Evolutionary conservation across 2,113 vertebrate genomes (phyloP), one percentile per base, ranked within the genome.

Genomic region (Corythornis vintsioides): DNA sequence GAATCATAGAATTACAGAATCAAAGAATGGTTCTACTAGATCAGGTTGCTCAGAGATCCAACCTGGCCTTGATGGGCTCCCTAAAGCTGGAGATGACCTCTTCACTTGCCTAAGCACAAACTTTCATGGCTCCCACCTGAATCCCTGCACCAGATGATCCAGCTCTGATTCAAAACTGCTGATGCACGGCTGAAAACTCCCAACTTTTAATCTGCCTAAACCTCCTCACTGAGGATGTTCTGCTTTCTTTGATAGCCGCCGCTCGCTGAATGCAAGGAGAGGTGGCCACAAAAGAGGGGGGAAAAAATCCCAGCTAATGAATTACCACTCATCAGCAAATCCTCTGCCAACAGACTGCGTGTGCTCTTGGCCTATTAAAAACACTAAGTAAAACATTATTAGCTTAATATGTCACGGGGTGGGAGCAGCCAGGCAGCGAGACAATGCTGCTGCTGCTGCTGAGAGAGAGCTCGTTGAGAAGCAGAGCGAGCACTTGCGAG

Each of bases 301-400:
- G 35, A 61, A 61, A 17, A 89, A 92, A 83, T 50, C 83, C 89
- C 16, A 1, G 73, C 69, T 77, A 66, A 86, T 55, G 76, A 90
- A 88, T 91, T 77, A 67, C 69, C 3, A 1, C 60, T 90, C 89
- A 84, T 86, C 72, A 90, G 80, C 72, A 96, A 95, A 95, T 90
- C 83, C 83, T 80, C 86, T 29, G 22, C 48, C 9, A 53, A 56
- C 45, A 0, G 1, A 70, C 24, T 7, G 1, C 16, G 3, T 2
- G 69, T 13, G 55, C 67, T 56, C 59, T 35, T 79, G 64, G 53
- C 31, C 80, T 50, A 26, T 67, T 33, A 61, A 13, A 31, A 89
- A 81, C 60, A 50, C 42, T 50, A 69, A 70, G 43, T 73, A 83
- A 90, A 94, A 75, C 19, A 48, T 45, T 9, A 78, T 52, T 29